phyloP scores from a whole-genome alignment of 2,888 invertebrate species.

The Cephus spinipes region DNA sequence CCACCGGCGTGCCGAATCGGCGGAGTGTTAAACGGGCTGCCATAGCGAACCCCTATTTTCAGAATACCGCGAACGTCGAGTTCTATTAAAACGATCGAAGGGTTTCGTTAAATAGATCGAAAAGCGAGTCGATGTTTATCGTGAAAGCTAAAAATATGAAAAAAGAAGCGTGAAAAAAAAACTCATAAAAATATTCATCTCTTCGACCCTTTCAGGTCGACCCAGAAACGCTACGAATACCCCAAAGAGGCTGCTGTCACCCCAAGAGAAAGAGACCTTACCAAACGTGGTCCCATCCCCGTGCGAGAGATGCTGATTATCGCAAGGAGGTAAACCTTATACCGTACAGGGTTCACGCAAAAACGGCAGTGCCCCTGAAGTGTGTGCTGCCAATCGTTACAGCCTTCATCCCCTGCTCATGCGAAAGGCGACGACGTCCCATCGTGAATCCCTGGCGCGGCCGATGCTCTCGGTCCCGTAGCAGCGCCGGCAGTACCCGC shows the following conservation, averaged over 20 bases:
- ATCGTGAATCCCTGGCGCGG: neutral
- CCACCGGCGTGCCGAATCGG: neutral
- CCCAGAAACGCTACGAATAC: neutral
- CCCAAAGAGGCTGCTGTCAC: neutral
- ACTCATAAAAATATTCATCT: neutral
- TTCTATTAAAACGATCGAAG: neutral
- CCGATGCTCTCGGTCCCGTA: conserved; percentile 2
- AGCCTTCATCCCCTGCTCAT: conserved; percentile 2
- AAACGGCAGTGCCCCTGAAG: neutral
- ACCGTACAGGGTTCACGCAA: neutral
- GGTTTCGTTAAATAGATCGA: neutral
- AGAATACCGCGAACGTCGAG: neutral
- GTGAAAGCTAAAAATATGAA: neutral
- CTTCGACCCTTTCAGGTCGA: neutral
- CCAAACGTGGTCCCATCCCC: neutral
- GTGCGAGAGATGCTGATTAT: neutral
- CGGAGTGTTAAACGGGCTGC: neutral
- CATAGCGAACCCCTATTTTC: neutral
- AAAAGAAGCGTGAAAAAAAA: neutral
- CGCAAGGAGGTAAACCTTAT: neutral
- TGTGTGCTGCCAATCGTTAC: neutral
- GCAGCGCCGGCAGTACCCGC: neutral
- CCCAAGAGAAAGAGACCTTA: neutral
- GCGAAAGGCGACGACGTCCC: neutral
- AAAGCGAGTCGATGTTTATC: neutral